Evolutionary conservation across 2,888 invertebrate genomes (phyloP).

Genomic region (Epiperipatus broadwayi): DNA sequence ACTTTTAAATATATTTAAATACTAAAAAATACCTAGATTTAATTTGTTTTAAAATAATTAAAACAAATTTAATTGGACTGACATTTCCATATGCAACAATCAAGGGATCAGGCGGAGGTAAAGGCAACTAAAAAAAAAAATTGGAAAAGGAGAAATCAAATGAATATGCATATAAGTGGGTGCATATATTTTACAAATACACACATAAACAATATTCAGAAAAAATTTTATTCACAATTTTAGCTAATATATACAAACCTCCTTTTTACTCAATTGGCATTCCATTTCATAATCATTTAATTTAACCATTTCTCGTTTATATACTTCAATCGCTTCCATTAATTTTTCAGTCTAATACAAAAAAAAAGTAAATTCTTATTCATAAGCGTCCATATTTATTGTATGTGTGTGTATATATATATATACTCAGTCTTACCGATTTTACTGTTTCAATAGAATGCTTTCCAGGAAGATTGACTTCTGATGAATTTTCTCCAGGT

Average conservation of each 20-base stretch:
- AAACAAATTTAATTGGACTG: constrained; percentile 55
- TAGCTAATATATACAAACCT: constrained; percentile 12
- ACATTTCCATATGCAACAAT: constrained; percentile 58
- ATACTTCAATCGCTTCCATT: constrained; percentile 67
- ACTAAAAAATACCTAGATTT: constrained; percentile 45
- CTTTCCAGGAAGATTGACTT: constrained; percentile 59
- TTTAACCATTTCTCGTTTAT: constrained; percentile 39
- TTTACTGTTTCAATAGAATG: constrained; percentile 71
- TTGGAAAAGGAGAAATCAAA: no score
- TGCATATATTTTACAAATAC: no score
- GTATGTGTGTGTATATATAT: no score
- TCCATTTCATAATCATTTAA: constrained; percentile 27
- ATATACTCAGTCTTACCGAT: constrained; percentile 41
- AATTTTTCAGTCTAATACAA: constrained; percentile 55
- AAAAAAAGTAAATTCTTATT: constrained; percentile 9
- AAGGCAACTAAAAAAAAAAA: constrained; percentile 24
- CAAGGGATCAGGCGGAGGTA: constrained; percentile 48
- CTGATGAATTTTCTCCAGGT: constrained; percentile 42
- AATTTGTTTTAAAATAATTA: constrained; percentile 55
- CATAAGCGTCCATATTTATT: no score
- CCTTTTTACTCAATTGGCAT: constrained; percentile 23
- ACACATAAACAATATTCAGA: neutral
- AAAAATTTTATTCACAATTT: constrained; percentile 4
- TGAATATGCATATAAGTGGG: no score
- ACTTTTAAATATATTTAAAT: constrained; percentile 9